Conservation (phyloP, 2,113 vertebrate genomes). For the Microtus montanus region DNA sequence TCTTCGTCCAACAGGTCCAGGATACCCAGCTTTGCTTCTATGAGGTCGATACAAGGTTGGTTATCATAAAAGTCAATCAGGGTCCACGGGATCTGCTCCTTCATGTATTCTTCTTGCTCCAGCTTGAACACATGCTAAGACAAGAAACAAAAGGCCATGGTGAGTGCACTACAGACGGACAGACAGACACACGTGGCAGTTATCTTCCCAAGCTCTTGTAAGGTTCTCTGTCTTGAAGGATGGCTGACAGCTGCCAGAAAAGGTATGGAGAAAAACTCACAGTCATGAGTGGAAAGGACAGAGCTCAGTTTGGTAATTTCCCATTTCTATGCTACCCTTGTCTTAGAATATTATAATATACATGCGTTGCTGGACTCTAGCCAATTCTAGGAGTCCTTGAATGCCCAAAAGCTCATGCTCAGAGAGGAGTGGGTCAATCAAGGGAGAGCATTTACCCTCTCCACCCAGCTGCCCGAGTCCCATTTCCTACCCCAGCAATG, state of each 20-base stretch:
- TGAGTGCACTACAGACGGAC: neutral
- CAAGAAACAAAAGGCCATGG: neutral
- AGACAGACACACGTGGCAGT: accelerated
- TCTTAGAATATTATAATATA: neutral
- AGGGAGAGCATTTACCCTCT: neutral
- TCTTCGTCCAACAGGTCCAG: constrained; percentile 97
- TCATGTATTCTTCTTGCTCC: constrained; percentile 99
- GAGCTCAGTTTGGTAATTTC: neutral
- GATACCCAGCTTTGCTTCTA: constrained; percentile 95
- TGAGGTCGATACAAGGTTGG: constrained; percentile 97
- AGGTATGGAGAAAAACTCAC: neutral
- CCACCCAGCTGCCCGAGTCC: neutral
- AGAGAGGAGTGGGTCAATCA: neutral
- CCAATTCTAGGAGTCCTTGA: neutral
- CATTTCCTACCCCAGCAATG: neutral
- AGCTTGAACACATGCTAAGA: constrained; percentile 96
- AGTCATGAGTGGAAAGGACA: neutral
- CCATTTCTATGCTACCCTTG: neutral
- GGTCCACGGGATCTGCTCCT: constrained; percentile 96
- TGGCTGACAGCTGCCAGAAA: neutral
- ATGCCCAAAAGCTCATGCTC: neutral
- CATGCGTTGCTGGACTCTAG: neutral
- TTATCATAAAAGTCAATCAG: constrained; percentile 97
- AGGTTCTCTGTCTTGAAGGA: neutral
- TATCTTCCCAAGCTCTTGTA: neutral